phyloP scores from a whole-genome alignment of 1,140 invertebrate genomes.

The Drosophila nigromelanica region DNA sequence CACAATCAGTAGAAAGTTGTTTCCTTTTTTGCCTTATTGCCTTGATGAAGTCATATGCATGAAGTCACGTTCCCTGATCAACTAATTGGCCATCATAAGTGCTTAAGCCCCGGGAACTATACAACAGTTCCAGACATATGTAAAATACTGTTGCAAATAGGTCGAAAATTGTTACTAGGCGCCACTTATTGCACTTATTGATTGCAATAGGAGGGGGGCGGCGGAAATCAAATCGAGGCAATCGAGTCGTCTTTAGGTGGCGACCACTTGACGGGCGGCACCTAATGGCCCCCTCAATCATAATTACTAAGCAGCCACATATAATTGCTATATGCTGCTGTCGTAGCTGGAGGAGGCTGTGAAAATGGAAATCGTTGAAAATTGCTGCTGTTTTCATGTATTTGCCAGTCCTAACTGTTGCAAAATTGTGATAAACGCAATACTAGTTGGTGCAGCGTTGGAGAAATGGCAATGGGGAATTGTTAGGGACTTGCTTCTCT shows the following conservation, averaged over 20 bases:
- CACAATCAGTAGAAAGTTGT: too few relatives aligned
- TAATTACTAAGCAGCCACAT: neutral
- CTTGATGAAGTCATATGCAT: slow-evolving; percentile 1
- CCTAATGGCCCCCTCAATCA: slow-evolving; percentile 7
- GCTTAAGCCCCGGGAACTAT: too few relatives aligned
- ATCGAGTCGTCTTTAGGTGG: slow-evolving; percentile 2
- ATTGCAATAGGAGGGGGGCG: neutral
- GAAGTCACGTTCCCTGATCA: slow-evolving; percentile 3
- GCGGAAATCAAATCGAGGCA: neutral
- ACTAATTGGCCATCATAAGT: slow-evolving; percentile 7
- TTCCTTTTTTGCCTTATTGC: neutral
- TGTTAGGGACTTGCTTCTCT: neutral
- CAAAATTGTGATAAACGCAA: slow-evolving; percentile 12
- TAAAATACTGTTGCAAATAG: slow-evolving; percentile 16
- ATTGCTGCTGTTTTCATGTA: neutral
- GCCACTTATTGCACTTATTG: slow-evolving; percentile 6
- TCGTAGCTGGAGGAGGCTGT: neutral
- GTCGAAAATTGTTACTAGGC: slow-evolving; percentile 15
- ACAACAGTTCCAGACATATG: neutral
- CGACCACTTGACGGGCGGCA: slow-evolving; percentile 10
- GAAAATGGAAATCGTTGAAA: neutral
- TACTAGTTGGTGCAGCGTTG: neutral
- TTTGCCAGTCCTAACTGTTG: neutral
- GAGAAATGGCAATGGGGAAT: slow-evolving; percentile 6
- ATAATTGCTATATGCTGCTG: neutral